Base-by-base conservation (phyloP, 2,113 vertebrate species). In the Bufo bufo region DNA sequence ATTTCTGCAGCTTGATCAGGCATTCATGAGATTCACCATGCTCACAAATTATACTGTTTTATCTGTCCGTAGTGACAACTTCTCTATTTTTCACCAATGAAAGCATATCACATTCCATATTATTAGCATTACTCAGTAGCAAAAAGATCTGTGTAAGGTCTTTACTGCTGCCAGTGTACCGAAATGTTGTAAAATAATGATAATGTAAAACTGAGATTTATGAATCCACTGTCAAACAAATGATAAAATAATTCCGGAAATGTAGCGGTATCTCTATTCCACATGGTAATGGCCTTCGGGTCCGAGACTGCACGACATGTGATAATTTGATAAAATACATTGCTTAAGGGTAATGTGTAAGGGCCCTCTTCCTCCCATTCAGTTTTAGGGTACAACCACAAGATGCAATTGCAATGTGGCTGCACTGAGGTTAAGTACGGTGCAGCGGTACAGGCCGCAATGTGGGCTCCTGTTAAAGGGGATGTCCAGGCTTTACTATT, bases 71-170 rank as follows among this genome's bases (percentile, higher is more conserved):
- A 50, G 17, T 75, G 72, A 75, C 72, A 50, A 50, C 16, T 3
- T 1, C 47, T 75, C 72, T 75, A 7, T 49, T 7, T 50, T 50
- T 20, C 45, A 75, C 72, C 47, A 75, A 9, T 75, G 72, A 75
- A 19, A 50, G 16, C 47, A 50, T 10, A 49, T 20, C 47, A 20
- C 17, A 75, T 20, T 49, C 47, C 47, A 50, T 75, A 75, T 75
- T 75, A 75, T 75, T 75, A 75, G 72, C 72, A 75, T 75, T 47
- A 75, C 45, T 75, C 72, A 50, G 72, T 75, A 20, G 72, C 3
- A 20, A 11, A 75, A 20, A 75, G 47, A 20, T 75, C 47, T 20
- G 47, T 4, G 47, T 45, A 74, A 74, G 45, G 71, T 9, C 71
- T 75, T 50, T 20, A 75, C 72, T 49, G 72, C 45, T 20, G 45